Conservation (phyloP, 2,888 invertebrate species). For the Scaptomyza reducta region DNA sequence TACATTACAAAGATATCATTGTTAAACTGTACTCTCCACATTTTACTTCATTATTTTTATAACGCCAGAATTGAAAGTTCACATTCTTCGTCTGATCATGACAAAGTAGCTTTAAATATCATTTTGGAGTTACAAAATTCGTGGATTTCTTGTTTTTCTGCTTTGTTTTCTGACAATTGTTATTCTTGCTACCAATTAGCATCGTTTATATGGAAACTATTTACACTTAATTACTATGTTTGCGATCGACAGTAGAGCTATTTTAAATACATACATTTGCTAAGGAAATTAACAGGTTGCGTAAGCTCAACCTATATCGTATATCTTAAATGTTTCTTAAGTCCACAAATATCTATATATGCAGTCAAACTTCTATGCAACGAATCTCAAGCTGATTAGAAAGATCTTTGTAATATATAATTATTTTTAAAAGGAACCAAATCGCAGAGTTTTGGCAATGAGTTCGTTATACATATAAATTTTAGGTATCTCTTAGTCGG, state of each 20-base stretch:
- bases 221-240: not conserved
- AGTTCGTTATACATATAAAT: too few relatives aligned
- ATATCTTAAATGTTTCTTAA: too few relatives aligned
- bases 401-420: too few relatives aligned
- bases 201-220: not conserved
- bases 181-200: constrained; percentile 36
- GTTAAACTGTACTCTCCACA: not conserved
- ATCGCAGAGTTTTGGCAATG: too few relatives aligned
- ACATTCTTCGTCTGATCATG: constrained; percentile 12
- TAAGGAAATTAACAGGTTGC: constrained; percentile 25
- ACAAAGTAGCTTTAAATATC: constrained; percentile 4
- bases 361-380: too few relatives aligned
- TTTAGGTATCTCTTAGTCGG: too few relatives aligned
- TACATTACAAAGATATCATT: not conserved
- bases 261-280: constrained; percentile 26
- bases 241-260: not conserved
- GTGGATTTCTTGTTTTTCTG: not conserved
- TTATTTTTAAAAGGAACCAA: too few relatives aligned
- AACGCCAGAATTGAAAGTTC: constrained; percentile 16
- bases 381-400: too few relatives aligned
- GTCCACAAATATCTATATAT: too few relatives aligned
- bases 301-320: not conserved
- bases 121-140: not conserved
- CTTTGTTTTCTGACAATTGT: constrained; percentile 1
- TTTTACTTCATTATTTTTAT: not conserved